Percentiles rank a stretch among this genome's conserved stretches.
Evolutionary conservation across 2,797 vertebrate species (phyloP).

Genomic region (Carcharodon carcharias): DNA sequence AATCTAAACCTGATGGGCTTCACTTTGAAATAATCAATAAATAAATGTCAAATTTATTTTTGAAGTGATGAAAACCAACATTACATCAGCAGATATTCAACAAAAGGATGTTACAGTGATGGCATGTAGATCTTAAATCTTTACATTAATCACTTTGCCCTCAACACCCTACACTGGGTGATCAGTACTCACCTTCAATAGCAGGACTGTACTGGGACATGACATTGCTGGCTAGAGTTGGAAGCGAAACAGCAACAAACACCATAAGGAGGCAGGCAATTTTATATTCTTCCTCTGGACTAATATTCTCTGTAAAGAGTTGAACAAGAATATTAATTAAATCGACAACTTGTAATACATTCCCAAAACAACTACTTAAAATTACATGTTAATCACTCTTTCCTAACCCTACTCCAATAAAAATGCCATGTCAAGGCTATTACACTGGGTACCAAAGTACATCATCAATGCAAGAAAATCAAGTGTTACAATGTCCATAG

Average conservation of each 20-base stretch:
- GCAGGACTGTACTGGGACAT: conserved; percentile 98
- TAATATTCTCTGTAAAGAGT: conserved; percentile 80
- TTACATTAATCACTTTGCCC: conserved; percentile 30
- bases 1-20: neutral
- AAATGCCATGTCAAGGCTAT: neutral
- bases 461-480: neutral
- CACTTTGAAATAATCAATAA: neutral
- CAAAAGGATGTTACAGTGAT: conserved; percentile 38
- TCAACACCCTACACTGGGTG: neutral
- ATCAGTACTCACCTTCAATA: conserved; percentile 76
- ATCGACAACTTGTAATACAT: neutral
- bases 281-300: conserved; percentile 97
- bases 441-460: neutral
- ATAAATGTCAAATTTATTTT: neutral
- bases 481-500: neutral
- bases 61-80: conserved; percentile 30
- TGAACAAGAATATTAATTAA: conserved; percentile 42
- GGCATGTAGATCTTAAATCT: conserved; percentile 39
- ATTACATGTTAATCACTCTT: neutral
- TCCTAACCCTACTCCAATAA: neutral
- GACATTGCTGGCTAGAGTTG: conserved; percentile 89
- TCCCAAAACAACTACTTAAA: neutral
- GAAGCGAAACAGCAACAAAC: conserved; percentile 93
- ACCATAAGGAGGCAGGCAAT: conserved; percentile 98
- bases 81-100: conserved; percentile 37